Percentiles rank a stretch among this genome's conserved stretches.
Evolutionary conservation across 2,888 invertebrate species (phyloP).

Genomic region (Bugulina stolonifera): DNA sequence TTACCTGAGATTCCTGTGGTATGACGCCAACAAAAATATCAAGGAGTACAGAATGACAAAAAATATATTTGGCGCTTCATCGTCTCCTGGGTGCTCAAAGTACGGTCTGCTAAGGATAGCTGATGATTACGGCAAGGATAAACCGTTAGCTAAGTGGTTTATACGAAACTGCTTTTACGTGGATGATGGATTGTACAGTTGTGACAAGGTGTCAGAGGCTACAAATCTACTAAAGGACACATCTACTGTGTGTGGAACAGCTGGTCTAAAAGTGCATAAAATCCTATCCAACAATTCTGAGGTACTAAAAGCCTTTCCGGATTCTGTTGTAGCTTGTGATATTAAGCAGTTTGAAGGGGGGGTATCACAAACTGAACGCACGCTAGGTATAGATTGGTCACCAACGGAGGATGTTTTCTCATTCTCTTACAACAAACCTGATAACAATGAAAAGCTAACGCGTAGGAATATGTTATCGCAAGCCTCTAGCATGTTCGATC

Average conservation of each 20-base stretch:
- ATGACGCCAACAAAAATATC: not conserved
- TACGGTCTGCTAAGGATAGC: not conserved
- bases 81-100: not conserved
- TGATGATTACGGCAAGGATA: not conserved
- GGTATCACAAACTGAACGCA: not conserved
- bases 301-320: not conserved
- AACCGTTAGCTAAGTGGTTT: not conserved
- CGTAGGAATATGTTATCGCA: not conserved
- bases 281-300: not conserved
- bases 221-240: no score
- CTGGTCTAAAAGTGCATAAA: not conserved
- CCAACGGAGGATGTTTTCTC: not conserved
- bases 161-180: not conserved
- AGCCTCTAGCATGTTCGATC: not conserved
- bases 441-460: not conserved
- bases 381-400: not conserved
- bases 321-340: not conserved
- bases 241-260: no score
- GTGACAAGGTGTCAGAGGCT: no score
- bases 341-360: not conserved
- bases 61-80: not conserved
- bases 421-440: not conserved
- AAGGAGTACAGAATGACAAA: not conserved
- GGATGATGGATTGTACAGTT: not conserved
- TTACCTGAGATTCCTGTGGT: not conserved